phyloP scores from a whole-genome alignment of 2,797 vertebrate species.

The Nyctibius grandis region DNA sequence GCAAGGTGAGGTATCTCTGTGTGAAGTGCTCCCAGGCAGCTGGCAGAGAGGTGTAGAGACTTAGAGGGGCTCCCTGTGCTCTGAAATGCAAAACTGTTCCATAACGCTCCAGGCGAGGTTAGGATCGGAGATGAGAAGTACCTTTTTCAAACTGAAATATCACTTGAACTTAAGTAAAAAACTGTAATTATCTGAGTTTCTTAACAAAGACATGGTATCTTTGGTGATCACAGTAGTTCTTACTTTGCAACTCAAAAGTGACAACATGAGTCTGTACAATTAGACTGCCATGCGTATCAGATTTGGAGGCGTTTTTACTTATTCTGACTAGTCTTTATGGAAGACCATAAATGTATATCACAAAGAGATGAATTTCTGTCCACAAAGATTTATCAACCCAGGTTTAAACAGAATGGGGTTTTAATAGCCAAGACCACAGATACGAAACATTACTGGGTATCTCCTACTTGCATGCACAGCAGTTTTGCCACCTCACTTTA shows the following conservation, averaged over 20 bases:
- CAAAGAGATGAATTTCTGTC: background rate
- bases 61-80: background rate
- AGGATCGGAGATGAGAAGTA: background rate
- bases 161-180: background rate
- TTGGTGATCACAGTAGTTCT: background rate
- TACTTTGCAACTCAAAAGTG: background rate
- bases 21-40: background rate
- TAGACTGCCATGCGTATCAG: background rate
- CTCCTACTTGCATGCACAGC: background rate
- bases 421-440: background rate
- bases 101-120: accelerated
- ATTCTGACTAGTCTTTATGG: background rate
- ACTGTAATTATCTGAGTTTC: background rate
- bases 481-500: background rate
- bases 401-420: background rate
- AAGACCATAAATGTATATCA: background rate
- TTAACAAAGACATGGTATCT: background rate
- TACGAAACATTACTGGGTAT: background rate
- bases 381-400: background rate
- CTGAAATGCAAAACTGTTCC: background rate
- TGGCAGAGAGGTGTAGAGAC: background rate
- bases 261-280: background rate
- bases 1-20: too few relatives aligned
- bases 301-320: background rate
- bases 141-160: background rate